These are phyloP conservation scores for Zoroaster sp. DNA, from an alignment of 53 echinoderm and acorn worm species.

Conservation along the genomic window DNA sequence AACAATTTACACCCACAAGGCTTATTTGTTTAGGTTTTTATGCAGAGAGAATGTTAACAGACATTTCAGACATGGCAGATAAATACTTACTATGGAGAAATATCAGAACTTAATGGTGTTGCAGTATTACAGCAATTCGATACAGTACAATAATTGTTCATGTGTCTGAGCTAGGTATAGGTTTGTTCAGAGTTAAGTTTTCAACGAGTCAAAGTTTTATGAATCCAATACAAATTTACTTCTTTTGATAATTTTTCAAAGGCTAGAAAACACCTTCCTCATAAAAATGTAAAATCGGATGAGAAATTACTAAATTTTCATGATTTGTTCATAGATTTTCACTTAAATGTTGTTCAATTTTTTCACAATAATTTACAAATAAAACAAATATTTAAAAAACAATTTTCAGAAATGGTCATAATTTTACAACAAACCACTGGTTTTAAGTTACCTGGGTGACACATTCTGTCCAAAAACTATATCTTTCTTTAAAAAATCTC, in stretches of 20 bases:
- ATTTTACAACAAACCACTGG: too few species aligned
- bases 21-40: too few species aligned
- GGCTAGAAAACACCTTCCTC: background rate
- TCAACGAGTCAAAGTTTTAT: background rate
- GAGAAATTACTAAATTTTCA: background rate
- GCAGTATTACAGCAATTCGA: background rate
- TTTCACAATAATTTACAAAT: background rate
- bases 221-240: background rate
- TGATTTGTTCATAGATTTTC: background rate
- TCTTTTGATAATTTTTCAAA: background rate
- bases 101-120: too few species aligned
- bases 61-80: constrained; percentile 5
- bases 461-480: background rate
- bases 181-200: too few species aligned
- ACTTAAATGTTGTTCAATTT: background rate
- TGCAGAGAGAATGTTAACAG: background rate
- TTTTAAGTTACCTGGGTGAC: background rate
- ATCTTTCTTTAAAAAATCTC: background rate
- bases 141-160: background rate
- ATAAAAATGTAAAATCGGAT: background rate
- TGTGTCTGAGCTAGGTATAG: too few species aligned
- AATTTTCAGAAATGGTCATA: too few species aligned
- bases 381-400: too few species aligned
- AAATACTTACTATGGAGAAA: too few species aligned
- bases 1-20: too few species aligned